Percentiles rank a stretch among this genome's conserved stretches.
These are phyloP conservation scores for Seriola aureovittata DNA, from an alignment of 2,113 vertebrate species.

Conservation along the genomic window DNA sequence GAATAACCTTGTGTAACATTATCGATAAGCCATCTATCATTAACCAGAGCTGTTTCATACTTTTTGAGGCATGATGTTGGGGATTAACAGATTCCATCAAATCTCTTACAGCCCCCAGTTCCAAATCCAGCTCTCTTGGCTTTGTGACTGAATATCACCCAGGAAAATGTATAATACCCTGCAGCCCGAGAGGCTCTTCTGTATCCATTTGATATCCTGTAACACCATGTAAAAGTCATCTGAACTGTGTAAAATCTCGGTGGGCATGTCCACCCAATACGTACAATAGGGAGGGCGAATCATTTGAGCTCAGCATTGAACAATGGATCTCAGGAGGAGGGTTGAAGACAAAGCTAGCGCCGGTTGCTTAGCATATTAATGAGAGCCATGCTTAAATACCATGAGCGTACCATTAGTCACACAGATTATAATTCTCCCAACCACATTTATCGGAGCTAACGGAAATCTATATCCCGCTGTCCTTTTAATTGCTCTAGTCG, in stretches of 20 bases:
- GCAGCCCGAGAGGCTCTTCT: conserved; percentile 20
- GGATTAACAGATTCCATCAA: conserved; percentile 51
- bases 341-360: conserved; percentile 47
- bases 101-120: conserved; percentile 30
- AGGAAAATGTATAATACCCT: conserved; percentile 27
- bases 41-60: conserved; percentile 22
- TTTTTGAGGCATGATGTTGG: conserved; percentile 23
- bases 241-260: conserved; percentile 56
- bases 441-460: conserved; percentile 64
- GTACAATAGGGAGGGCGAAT: conserved; percentile 37
- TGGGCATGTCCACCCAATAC: conserved; percentile 34
- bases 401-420: conserved; percentile 67
- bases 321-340: conserved; percentile 53
- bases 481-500: conserved; percentile 67
- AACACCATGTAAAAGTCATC: conserved; percentile 57
- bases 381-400: conserved; percentile 65
- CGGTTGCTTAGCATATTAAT: conserved; percentile 68
- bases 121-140: conserved; percentile 22
- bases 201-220: conserved; percentile 45
- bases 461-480: conserved; percentile 73
- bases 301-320: conserved; percentile 47
- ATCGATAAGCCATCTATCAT: conserved; percentile 51
- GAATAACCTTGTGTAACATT: conserved; percentile 28
- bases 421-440: conserved; percentile 68
- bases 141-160: conserved; percentile 34